Evolutionary conservation across 2,888 invertebrate genomes (phyloP).

Genomic region (Drosophila limbata): DNA sequence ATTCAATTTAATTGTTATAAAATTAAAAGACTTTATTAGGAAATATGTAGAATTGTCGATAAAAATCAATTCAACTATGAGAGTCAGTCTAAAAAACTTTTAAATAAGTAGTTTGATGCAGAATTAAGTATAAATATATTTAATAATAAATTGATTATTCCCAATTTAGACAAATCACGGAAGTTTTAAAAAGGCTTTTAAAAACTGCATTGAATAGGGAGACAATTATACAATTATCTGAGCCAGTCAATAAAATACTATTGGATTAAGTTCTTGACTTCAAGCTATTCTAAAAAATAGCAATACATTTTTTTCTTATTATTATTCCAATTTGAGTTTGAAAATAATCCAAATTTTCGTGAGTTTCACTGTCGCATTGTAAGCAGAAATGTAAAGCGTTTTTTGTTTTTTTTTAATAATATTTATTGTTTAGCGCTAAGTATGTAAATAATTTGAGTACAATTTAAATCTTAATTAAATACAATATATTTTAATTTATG

Average conservation of each 20-base stretch:
- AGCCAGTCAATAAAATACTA: no score
- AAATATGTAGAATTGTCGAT: not conserved
- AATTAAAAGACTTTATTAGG: not conserved
- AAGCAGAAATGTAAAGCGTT: not conserved
- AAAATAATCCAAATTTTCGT: conserved; percentile 11
- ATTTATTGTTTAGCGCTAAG: not conserved
- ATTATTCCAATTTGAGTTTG: no score
- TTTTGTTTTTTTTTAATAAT: conserved; percentile 1
- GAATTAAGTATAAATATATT: no score
- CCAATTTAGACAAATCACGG: no score
- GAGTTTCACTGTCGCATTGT: conserved; percentile 55
- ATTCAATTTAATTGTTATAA: not conserved
- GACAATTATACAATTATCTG: no score
- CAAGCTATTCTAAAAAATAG: no score
- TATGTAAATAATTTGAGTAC: conserved; percentile 27
- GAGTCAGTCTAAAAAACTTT: not conserved
- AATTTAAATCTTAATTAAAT: conserved; percentile 1
- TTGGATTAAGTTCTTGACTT: no score
- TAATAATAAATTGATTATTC: no score
- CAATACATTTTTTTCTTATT: no score
- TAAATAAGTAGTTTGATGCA: no score
- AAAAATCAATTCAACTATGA: not conserved
- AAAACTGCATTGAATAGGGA: no score
- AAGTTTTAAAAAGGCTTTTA: no score
- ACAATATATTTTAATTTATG: conserved; percentile 21